Conservation (phyloP, 1,140 invertebrate species). For the Diploscapter pachys region DNA sequence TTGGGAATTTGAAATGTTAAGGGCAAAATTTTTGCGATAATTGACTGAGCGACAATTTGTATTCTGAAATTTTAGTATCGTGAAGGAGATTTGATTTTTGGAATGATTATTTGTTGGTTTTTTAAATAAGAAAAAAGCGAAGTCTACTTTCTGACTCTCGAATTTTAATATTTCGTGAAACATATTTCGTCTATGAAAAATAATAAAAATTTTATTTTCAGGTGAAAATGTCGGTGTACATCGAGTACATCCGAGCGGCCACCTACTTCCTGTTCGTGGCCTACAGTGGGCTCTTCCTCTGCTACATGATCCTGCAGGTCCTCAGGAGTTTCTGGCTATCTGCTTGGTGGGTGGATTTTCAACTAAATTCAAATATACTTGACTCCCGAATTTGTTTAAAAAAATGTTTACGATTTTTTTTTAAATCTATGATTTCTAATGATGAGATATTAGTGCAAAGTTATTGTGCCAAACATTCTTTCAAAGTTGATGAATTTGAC, state of each 20-base stretch:
- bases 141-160: too few species aligned
- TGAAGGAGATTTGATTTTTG: too few species aligned
- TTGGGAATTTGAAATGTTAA: constrained; percentile 20
- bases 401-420: constrained; percentile 4
- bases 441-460: too few species aligned
- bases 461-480: constrained; percentile 14
- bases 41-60: constrained; percentile 45
- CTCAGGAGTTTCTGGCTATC: constrained; percentile 45
- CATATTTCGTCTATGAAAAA: neutral
- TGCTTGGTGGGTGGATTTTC: constrained; percentile 37
- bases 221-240: constrained; percentile 45
- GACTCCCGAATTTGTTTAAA: neutral
- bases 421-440: too few species aligned
- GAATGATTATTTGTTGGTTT: too few species aligned
- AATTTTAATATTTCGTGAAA: too few species aligned
- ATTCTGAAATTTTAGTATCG: too few species aligned
- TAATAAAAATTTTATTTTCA: constrained; percentile 9
- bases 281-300: constrained; percentile 36
- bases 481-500: neutral
- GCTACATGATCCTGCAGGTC: constrained; percentile 34
- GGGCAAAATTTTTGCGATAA: neutral
- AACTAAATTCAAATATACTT: neutral
- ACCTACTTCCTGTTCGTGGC: constrained; percentile 31
- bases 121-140: too few species aligned
- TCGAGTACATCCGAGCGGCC: constrained; percentile 39